These are phyloP conservation scores for Linnaemya tessellans DNA, from an alignment of 2,888 invertebrate genomes.

Conservation along the genomic window DNA sequence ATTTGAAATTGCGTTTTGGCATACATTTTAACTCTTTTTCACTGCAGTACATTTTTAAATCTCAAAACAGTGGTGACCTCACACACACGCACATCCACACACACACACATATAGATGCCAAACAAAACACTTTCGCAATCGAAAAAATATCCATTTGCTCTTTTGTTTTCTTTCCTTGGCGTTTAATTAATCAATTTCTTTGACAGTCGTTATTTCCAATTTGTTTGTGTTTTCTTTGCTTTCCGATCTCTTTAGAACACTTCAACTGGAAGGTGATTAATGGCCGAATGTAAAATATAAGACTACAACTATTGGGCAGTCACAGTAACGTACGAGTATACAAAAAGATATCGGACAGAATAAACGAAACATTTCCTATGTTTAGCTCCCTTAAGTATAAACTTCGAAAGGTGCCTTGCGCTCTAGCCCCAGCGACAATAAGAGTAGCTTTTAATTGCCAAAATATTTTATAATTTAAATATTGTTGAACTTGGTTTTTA, in stretches of 20 bases:
- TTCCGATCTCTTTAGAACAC: not conserved
- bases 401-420: conserved; percentile 7
- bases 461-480: too few species aligned
- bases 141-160: not conserved
- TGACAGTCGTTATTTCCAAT: conserved; percentile 15
- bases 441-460: too few species aligned
- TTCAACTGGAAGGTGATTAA: conserved; percentile 27
- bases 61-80: not conserved
- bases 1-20: too few species aligned
- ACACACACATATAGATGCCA: too few species aligned
- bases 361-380: not conserved
- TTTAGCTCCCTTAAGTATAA: not conserved
- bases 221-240: not conserved
- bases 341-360: not conserved
- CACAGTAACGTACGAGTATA: not conserved
- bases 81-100: not conserved
- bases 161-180: not conserved
- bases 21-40: too few species aligned
- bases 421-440: not conserved
- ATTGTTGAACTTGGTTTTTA: too few species aligned
- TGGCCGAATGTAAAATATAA: conserved; percentile 1
- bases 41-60: too few species aligned
- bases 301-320: conserved; percentile 18
- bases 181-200: not conserved
- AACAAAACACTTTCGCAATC: not conserved